phyloP scores from a whole-genome alignment of 2,113 vertebrate species.

The Paraplagusia blochii region DNA sequence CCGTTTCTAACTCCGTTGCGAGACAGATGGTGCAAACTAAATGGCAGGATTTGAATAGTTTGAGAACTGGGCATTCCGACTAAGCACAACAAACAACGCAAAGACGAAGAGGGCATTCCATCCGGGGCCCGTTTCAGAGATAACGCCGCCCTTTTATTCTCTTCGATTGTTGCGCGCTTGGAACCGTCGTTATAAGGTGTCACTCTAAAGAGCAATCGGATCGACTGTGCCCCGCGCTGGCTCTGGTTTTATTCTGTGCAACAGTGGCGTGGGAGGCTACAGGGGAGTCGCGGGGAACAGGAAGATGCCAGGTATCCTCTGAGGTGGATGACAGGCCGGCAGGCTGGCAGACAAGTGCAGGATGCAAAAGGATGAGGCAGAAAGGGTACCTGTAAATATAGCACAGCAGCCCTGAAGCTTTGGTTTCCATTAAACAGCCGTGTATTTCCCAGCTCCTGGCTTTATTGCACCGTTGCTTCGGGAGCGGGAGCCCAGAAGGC shows the following conservation, averaged over 20 bases:
- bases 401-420: slow-evolving; percentile 63
- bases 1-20: slow-evolving; percentile 62
- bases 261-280: slow-evolving; percentile 59
- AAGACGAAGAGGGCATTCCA: slow-evolving; percentile 31
- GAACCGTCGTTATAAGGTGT: slow-evolving; percentile 28
- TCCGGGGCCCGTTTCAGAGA: slow-evolving; percentile 25
- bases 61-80: slow-evolving; percentile 44
- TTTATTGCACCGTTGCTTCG: slow-evolving; percentile 80
- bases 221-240: slow-evolving; percentile 9
- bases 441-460: slow-evolving; percentile 69
- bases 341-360: slow-evolving; percentile 35
- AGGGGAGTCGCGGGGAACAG: slow-evolving; percentile 44
- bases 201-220: slow-evolving; percentile 43
- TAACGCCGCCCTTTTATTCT: slow-evolving; percentile 12
- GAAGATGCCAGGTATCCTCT: slow-evolving; percentile 61
- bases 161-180: slow-evolving; percentile 22
- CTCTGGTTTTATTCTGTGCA: slow-evolving; percentile 34
- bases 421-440: slow-evolving; percentile 71
- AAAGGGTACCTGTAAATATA: slow-evolving; percentile 75
- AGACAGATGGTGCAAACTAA: slow-evolving; percentile 76
- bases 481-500: slow-evolving; percentile 73
- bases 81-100: slow-evolving; percentile 53
- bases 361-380: slow-evolving; percentile 37
- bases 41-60: slow-evolving; percentile 64
- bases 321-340: slow-evolving; percentile 43